A percentile compares a stretch with the other conserved stretches of the same genome.
Conservation (phyloP, 2,888 invertebrate species). For the Apodemia duryi region DNA sequence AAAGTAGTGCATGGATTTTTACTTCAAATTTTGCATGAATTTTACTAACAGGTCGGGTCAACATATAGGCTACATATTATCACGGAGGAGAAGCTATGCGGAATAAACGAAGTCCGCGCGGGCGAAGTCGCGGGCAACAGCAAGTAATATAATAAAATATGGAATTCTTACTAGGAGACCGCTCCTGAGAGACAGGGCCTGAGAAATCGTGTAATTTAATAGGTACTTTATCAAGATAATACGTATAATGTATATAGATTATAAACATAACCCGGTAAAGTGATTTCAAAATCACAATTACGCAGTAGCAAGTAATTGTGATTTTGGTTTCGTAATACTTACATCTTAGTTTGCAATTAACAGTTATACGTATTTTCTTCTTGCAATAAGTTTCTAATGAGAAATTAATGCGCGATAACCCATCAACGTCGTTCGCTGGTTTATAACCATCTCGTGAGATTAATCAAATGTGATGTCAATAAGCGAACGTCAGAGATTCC, state of each 20-base stretch:
- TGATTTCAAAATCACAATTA: slow-evolving; percentile 4
- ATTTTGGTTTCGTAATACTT: background rate
- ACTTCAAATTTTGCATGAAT: too few relatives aligned
- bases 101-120: too few relatives aligned
- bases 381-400: slow-evolving; percentile 12
- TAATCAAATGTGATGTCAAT: background rate
- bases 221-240: too few relatives aligned
- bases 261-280: background rate
- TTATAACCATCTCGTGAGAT: background rate
- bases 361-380: slow-evolving; percentile 1
- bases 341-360: background rate
- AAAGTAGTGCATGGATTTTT: too few relatives aligned
- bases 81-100: too few relatives aligned
- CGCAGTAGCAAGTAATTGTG: background rate
- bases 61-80: too few relatives aligned
- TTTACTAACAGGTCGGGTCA: too few relatives aligned
- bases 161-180: too few relatives aligned
- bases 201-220: too few relatives aligned
- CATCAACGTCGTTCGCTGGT: slow-evolving; percentile 1
- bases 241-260: background rate
- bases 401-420: background rate
- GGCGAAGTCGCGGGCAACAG: too few relatives aligned
- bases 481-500: background rate
- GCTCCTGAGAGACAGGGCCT: too few relatives aligned
- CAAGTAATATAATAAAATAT: too few relatives aligned